These are phyloP conservation scores for Marisa cornuarietis DNA, from an alignment of 1,140 invertebrate species.

Conservation along the genomic window DNA sequence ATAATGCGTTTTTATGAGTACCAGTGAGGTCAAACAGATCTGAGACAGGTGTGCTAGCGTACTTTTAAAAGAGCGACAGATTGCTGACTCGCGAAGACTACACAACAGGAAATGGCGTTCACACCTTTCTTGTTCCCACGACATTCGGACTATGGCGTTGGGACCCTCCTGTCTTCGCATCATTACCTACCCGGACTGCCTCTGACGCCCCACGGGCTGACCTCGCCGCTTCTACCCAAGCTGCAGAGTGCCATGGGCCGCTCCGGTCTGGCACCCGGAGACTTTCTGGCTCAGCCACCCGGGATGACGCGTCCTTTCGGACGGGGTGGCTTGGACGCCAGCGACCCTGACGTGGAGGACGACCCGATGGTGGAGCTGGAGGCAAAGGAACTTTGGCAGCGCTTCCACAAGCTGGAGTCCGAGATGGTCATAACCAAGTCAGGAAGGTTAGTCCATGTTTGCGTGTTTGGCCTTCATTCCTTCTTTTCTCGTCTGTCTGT, in stretches of 20 bases:
- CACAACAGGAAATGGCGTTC: conserved; percentile 14
- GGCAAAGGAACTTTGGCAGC: conserved; percentile 97
- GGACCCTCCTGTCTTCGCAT: conserved; percentile 8
- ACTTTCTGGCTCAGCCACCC: conserved; percentile 20
- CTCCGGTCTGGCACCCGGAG: conserved; percentile 14
- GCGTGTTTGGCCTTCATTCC: neutral
- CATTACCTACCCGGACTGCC: conserved; percentile 13
- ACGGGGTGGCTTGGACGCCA: conserved; percentile 4
- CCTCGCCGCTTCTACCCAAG: conserved; percentile 16
- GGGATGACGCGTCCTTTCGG: conserved; percentile 6
- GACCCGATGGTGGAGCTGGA: conserved; percentile 97
- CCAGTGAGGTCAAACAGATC: neutral
- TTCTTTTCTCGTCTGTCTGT: neutral
- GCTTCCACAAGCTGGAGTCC: conserved; percentile 96
- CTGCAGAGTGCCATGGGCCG: conserved; percentile 19
- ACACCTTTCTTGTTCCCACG: conserved; percentile 19
- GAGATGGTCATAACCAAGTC: conserved; percentile 99
- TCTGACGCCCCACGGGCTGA: conserved; percentile 10
- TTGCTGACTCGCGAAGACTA: neutral
- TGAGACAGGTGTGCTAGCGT: neutral
- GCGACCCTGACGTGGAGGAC: conserved; percentile 94
- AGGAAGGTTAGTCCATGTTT: conserved; percentile 82
- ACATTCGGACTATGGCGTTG: neutral
- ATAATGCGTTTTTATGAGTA: neutral
- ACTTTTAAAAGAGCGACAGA: neutral